Evolutionary conservation across 2,888 invertebrate genomes (phyloP), one percentile per base, ranked within the genome.

Genomic region (Clistopyga incitator): DNA sequence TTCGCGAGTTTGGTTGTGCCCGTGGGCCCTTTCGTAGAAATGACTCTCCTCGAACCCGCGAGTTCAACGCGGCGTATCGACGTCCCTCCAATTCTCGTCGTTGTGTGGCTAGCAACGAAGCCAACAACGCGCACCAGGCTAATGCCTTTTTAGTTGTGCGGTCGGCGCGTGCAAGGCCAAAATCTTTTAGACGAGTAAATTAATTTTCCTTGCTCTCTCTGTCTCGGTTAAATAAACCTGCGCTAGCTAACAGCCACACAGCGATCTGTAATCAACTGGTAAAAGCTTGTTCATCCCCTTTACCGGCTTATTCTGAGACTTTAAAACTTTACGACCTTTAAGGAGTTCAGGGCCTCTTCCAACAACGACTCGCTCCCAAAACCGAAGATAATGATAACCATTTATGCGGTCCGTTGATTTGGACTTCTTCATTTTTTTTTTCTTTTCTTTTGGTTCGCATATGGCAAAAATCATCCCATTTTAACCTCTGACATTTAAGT

Each of bases 161-260:
- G 85, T 82, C 47, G 34, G 87, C 87, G 86, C 89, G 87, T 91
- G 91, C 89, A 91, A 90, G 89, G 90, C 85, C 88, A 88, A 79
- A 84, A 80, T 83, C 70, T 84, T 76, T 83, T 78, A 77, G 78
- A 78, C 75, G 78, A 84, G 84, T 86, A 84, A 88, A 38, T 88
- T 86, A 86, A 85, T 84, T 50, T 88, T 87, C 84, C 84, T 85
- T 84, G 71, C 45, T 65, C 71, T 65, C 71, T 64, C 79, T 81
- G 84, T 86, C 85, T 82, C 86, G 88, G 89, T 88, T 87, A 78
- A 88, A 86, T 88, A 87, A 88, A 86, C 87, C 86, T 56, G 81
- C 38, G 38, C 10, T 10, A 68, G 80, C 65, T 68, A 74, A 64
- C 38, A 18, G 56, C 38, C 70, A 45, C 52, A 45, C 29, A 34